Evolutionary conservation across 2,113 vertebrate genomes (phyloP).

Genomic region (Malurus melanocephalus): DNA sequence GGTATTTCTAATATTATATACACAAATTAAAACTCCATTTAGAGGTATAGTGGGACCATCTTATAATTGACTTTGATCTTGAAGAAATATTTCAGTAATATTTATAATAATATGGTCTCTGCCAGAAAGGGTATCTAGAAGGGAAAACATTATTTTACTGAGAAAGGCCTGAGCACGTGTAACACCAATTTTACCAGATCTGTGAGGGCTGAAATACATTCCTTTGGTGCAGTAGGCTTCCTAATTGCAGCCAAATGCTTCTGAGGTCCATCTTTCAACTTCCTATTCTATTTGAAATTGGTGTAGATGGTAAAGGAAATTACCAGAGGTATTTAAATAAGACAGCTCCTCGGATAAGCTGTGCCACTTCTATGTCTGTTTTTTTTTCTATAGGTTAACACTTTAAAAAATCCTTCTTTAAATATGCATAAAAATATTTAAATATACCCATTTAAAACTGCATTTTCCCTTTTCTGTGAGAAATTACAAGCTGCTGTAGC

Average conservation of each 20-base stretch:
- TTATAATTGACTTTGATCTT: conserved; percentile 68
- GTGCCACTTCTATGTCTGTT: neutral
- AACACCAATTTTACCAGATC: neutral
- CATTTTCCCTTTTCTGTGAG: neutral
- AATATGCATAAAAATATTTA: neutral
- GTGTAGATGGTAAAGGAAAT: neutral
- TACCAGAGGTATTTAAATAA: neutral
- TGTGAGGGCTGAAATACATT: neutral
- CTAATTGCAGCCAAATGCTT: neutral
- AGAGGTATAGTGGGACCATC: conserved; percentile 50
- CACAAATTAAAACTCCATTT: conserved; percentile 74
- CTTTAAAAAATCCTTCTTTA: neutral
- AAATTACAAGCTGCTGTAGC: neutral
- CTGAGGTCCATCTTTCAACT: neutral
- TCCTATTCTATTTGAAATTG: neutral
- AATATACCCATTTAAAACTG: neutral
- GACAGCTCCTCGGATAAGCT: neutral
- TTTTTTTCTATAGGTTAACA: neutral
- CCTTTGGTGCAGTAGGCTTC: neutral
- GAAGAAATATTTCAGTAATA: conserved; percentile 29
- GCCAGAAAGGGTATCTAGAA: conserved; percentile 13
- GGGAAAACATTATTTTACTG: conserved; percentile 42
- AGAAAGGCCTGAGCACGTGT: neutral
- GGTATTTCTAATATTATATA: conserved; percentile 63
- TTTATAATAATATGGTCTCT: conserved; percentile 1